Percentiles rank a stretch among this genome's conserved stretches.
Evolutionary conservation across 2,797 vertebrate species (phyloP).

Genomic region (Fistularia tabacaria): DNA sequence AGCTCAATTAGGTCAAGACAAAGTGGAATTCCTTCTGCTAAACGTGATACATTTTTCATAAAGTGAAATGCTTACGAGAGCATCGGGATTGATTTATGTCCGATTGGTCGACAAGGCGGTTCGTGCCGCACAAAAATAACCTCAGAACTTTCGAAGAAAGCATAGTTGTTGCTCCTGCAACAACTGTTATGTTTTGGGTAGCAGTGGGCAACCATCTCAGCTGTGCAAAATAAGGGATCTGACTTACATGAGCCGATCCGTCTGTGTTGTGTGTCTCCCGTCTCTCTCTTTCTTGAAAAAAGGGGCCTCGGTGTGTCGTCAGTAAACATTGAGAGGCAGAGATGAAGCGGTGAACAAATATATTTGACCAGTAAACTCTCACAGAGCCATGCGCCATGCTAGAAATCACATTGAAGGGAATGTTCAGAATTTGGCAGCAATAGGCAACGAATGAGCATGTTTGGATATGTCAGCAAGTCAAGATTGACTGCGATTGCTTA

Average conservation of each 20-base stretch:
- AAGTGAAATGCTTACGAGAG: neutral
- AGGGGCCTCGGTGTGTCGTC: constrained; percentile 20
- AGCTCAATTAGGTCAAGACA: too few species aligned
- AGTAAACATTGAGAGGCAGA: constrained; percentile 23
- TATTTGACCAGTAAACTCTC: constrained; percentile 9
- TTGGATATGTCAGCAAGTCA: constrained; percentile 22
- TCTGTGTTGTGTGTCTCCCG: neutral
- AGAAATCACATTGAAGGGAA: neutral
- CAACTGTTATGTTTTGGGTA: constrained; percentile 24
- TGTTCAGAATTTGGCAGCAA: neutral
- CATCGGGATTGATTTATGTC: too few species aligned
- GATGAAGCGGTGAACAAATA: constrained; percentile 1
- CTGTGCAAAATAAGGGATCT: constrained; percentile 41
- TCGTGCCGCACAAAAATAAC: neutral
- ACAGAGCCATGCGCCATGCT: neutral
- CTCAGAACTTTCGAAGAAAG: constrained; percentile 28
- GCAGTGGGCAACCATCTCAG: neutral
- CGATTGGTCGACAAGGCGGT: too few species aligned
- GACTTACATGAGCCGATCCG: neutral
- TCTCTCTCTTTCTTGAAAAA: neutral
- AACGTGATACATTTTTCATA: too few species aligned
- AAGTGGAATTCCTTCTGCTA: too few species aligned
- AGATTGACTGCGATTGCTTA: constrained; percentile 19
- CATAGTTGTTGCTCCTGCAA: neutral
- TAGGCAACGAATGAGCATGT: constrained; percentile 7